phyloP scores from a whole-genome alignment of 2,797 vertebrate genomes.

The Myiothlypis coronata region DNA sequence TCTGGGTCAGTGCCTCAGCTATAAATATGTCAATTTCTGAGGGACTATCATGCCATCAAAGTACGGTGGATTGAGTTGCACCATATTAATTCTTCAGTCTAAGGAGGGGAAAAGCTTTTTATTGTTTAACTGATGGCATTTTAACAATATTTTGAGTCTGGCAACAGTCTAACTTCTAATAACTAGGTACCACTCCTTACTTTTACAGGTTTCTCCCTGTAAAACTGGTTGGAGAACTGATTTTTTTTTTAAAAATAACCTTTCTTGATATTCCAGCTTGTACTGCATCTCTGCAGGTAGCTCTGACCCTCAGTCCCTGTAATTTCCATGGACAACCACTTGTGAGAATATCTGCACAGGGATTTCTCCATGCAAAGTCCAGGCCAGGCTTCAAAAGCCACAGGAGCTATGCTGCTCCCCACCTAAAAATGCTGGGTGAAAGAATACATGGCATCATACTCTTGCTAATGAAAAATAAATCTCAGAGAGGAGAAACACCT shows the following conservation, averaged over 20 bases:
- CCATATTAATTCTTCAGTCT: background rate
- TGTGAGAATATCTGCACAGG: background rate
- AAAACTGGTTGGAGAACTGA: background rate
- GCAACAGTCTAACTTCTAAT: background rate
- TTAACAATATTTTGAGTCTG: background rate
- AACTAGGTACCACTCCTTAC: background rate
- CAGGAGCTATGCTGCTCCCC: background rate
- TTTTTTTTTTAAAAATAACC: background rate
- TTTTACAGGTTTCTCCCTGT: background rate
- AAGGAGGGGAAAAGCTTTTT: background rate
- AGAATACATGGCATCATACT: background rate
- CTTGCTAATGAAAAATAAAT: background rate
- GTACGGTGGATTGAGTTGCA: background rate
- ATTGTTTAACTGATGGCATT: conserved; percentile 9
- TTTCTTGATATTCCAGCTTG: background rate
- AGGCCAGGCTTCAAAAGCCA: background rate
- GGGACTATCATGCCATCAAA: background rate
- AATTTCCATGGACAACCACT: background rate
- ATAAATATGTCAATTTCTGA: background rate
- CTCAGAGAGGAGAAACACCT: background rate
- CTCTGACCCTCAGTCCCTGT: background rate
- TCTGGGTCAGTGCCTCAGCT: conserved; percentile 10
- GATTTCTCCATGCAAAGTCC: background rate
- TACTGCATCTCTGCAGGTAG: background rate
- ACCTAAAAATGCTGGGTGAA: background rate